Evolutionary conservation across 1,140 invertebrate species (phyloP).

Genomic region (Lordiphosa stackelbergi): DNA sequence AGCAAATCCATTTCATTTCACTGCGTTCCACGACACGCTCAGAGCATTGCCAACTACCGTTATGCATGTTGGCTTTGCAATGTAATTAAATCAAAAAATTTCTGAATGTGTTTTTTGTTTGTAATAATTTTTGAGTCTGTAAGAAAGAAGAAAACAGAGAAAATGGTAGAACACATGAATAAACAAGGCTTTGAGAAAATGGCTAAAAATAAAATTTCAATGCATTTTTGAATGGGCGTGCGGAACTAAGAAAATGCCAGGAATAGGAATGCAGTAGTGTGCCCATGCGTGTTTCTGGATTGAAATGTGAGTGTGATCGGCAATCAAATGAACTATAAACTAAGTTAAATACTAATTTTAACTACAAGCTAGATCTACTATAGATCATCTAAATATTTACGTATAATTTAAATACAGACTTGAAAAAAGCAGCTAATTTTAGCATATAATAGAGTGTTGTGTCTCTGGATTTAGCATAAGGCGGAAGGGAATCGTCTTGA

Average conservation of each 20-base stretch:
- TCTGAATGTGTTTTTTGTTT: slow-evolving; percentile 6
- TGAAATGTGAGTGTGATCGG: not conserved
- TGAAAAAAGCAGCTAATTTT: no score
- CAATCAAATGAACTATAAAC: not conserved
- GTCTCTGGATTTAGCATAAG: no score
- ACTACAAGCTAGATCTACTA: not conserved
- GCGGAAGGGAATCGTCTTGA: no score
- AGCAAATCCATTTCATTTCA: slow-evolving; percentile 40
- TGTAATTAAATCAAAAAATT: not conserved
- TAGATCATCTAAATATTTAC: no score
- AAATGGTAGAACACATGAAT: slow-evolving; percentile 67
- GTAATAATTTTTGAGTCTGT: slow-evolving; percentile 47
- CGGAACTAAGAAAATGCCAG: not conserved
- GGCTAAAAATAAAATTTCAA: slow-evolving; percentile 19
- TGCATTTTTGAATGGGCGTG: slow-evolving; percentile 13
- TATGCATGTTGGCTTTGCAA: slow-evolving; percentile 40
- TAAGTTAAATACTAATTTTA: not conserved
- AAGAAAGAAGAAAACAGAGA: slow-evolving; percentile 58
- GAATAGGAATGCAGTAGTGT: not conserved
- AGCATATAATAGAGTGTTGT: no score
- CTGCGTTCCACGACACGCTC: slow-evolving; percentile 48
- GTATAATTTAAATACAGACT: no score
- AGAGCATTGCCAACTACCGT: slow-evolving; percentile 31
- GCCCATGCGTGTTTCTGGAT: not conserved
- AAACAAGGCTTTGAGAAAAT: slow-evolving; percentile 34